Percentiles rank a stretch among this genome's conserved stretches.
Evolutionary conservation across 1,140 invertebrate species (phyloP).

Genomic region (Limonius californicus): DNA sequence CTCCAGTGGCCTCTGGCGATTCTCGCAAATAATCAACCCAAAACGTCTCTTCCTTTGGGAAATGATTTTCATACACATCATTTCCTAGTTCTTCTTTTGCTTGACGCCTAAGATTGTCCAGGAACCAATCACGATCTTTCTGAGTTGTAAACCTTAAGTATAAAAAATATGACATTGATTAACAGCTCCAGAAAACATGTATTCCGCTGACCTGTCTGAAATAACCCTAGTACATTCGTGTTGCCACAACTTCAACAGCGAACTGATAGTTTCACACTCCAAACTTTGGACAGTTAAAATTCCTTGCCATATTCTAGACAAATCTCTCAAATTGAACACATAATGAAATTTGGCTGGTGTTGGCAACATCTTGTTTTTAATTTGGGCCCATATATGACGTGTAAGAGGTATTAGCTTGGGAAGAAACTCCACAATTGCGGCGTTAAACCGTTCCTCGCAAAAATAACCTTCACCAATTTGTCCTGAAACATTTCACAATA

Average conservation of each 20-base stretch:
- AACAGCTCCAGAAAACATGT: slow-evolving; percentile 57
- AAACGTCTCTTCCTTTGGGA: slow-evolving; percentile 58
- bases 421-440: slow-evolving; percentile 66
- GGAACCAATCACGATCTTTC: slow-evolving; percentile 66
- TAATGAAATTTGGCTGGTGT: slow-evolving; percentile 91
- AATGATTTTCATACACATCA: slow-evolving; percentile 42
- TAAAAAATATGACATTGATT: too few species aligned
- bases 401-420: slow-evolving; percentile 72
- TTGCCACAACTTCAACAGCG: slow-evolving; percentile 73
- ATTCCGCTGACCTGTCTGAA: slow-evolving; percentile 71
- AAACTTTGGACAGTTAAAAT: slow-evolving; percentile 62
- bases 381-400: slow-evolving; percentile 76
- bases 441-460: slow-evolving; percentile 62
- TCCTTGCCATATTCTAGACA: slow-evolving; percentile 86
- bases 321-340: slow-evolving; percentile 84
- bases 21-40: slow-evolving; percentile 84
- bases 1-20: slow-evolving; percentile 76
- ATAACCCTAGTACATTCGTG: slow-evolving; percentile 83
- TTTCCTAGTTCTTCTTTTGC: slow-evolving; percentile 53
- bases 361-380: slow-evolving; percentile 83
- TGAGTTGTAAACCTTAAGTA: slow-evolving; percentile 62
- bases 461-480: slow-evolving; percentile 74
- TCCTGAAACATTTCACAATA: too few species aligned
- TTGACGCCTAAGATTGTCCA: slow-evolving; percentile 53
- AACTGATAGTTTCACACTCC: slow-evolving; percentile 58